These are phyloP conservation scores for Tipula unca DNA, from an alignment of 2,888 invertebrate genomes.

Conservation along the genomic window DNA sequence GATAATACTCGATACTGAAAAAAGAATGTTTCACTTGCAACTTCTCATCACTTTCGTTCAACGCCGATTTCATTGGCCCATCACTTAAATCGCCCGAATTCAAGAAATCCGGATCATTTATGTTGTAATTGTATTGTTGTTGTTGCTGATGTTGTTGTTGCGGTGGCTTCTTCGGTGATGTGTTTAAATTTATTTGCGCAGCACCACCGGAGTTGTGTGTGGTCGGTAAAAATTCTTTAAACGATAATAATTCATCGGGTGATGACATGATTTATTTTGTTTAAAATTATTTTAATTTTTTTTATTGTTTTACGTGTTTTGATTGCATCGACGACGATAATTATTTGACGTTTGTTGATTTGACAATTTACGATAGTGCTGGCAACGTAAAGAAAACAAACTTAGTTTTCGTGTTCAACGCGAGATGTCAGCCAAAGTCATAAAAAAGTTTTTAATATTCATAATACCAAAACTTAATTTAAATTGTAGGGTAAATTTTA, in stretches of 20 bases:
- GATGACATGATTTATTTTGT: conserved; percentile 26
- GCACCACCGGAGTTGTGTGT: conserved; percentile 44
- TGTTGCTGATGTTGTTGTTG: not conserved
- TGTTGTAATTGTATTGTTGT: conserved; percentile 16
- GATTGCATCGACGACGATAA: not conserved
- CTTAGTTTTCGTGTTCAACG: not conserved
- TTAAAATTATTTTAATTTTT: not conserved
- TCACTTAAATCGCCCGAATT: conserved; percentile 10
- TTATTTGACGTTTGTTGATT: not conserved
- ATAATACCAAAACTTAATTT: not conserved
- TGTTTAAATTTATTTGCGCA: conserved; percentile 54
- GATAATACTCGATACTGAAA: conserved; percentile 77
- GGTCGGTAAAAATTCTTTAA: conserved; percentile 61
- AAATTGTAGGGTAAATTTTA: too few species aligned
- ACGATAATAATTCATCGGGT: conserved; percentile 56
- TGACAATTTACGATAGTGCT: not conserved
- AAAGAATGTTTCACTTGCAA: conserved; percentile 44
- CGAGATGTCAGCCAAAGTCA: not conserved
- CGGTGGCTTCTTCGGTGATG: conserved; percentile 42
- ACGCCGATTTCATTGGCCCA: not conserved
- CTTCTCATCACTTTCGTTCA: not conserved
- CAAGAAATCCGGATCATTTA: not conserved
- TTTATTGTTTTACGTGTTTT: not conserved
- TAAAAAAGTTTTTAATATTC: not conserved
- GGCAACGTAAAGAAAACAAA: not conserved